Evolutionary conservation across 2,888 invertebrate genomes (phyloP).

Genomic region (Tribolium freemani): DNA sequence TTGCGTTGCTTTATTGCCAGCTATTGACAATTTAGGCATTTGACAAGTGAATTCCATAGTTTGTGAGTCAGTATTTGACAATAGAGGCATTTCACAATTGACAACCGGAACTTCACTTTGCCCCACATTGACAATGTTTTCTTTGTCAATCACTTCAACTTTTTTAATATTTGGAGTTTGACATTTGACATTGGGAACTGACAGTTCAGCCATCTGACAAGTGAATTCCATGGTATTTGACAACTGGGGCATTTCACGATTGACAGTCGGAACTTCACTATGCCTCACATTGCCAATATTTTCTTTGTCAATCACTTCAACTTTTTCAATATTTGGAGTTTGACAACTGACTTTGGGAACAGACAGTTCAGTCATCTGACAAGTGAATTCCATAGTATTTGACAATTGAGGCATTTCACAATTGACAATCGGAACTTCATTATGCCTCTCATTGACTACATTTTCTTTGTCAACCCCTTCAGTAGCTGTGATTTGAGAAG

Average conservation of each 20-base stretch:
- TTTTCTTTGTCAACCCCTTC: background rate
- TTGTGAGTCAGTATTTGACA: no score
- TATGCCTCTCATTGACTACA: background rate
- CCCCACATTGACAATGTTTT: no score
- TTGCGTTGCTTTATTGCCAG: no score
- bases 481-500: no score
- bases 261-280: background rate
- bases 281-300: background rate
- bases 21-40: no score
- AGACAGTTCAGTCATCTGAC: conserved; percentile 7
- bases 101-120: no score
- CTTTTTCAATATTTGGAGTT: background rate
- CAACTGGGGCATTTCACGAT: conserved; percentile 4
- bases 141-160: no score
- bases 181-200: background rate
- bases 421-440: background rate
- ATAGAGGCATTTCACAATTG: no score
- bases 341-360: no score
- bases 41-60: no score
- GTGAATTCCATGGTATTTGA: conserved; percentile 17
- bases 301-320: background rate
- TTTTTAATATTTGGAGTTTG: no score
- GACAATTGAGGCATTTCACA: no score
- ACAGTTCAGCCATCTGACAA: conserved; percentile 8
- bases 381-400: conserved; percentile 27